Base-by-base conservation (phyloP, 2,888 invertebrate genomes). In the Oscheius sp. region DNA sequence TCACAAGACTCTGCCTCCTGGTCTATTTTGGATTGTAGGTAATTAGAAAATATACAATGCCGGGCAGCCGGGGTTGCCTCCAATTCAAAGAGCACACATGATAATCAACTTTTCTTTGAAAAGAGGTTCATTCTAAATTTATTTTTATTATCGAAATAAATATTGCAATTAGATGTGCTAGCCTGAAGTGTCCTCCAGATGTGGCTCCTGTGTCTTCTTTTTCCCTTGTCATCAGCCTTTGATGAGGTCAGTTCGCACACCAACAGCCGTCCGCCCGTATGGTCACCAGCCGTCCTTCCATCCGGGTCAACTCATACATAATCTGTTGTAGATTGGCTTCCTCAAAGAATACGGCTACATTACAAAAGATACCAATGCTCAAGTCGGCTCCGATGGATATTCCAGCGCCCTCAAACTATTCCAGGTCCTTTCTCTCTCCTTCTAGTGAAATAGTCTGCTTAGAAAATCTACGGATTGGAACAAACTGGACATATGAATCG, bases 271-370 rank as follows among this genome's bases (percentile, higher is more conserved):
- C 29, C 25, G 3, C 9, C 46, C 29, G 64, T 64, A 27, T 49
- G 61, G 46, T 3, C 45, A 64, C 46, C 49, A 49, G 49, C 49
- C 49, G 64, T 43, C 61, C 35, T 18, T 46, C 23, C 25, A 6
- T 43, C 25, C 45, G 46, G 66, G 52, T 29, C 49, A 52, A 27
- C 46, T n/a, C 52, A 66, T 49, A 66, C 1, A 49, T 27, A 66
- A 9, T 52, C 35, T 7, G 2, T 63, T 52, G 16, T 29, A 66
- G 66, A 27, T 66, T 5, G 18, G 9, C 16, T 66, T 66, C 52
- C 52, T 66, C 49, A 66, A 66, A 52, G 52, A 66, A 2, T 66
- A 66, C 29, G 66, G 66, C n/a, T 66, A 66, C 23, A 49, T 66
- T 25, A n/a, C 27, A 0, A 16, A 9, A 2, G n/a, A 25, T 1